These are phyloP conservation scores for Strigamia transsilvanica DNA, from an alignment of 2,888 invertebrate species.

Conservation along the genomic window DNA sequence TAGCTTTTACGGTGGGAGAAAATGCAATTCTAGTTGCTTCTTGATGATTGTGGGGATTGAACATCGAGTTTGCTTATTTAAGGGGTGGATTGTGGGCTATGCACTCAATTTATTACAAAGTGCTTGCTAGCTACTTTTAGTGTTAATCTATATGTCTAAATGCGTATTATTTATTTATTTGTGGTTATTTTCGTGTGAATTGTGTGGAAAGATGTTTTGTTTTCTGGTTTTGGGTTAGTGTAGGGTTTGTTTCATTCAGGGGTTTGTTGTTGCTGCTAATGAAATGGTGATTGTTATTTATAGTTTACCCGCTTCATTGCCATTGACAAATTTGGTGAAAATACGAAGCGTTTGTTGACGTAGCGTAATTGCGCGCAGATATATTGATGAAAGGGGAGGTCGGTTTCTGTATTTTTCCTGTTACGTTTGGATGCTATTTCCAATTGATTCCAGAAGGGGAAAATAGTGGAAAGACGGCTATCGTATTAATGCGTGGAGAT, in stretches of 20 bases:
- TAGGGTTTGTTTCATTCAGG: neutral
- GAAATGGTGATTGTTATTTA: constrained; percentile 33
- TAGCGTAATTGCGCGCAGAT: constrained; percentile 32
- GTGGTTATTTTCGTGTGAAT: too few relatives aligned
- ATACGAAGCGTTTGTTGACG: constrained; percentile 52
- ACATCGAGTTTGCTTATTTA: too few relatives aligned
- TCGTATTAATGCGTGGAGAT: neutral
- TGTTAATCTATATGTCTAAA: too few relatives aligned
- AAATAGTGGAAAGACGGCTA: neutral
- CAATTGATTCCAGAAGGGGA: neutral
- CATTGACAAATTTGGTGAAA: constrained; percentile 56
- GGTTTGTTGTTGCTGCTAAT: constrained; percentile 19
- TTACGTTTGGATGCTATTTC: neutral
- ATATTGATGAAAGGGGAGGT: constrained; percentile 27
- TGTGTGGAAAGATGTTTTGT: too few relatives aligned
- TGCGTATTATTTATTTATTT: too few relatives aligned
- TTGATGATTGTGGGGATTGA: too few relatives aligned
- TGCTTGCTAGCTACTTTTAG: too few relatives aligned
- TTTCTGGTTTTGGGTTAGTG: too few relatives aligned
- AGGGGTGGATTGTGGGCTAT: too few relatives aligned
- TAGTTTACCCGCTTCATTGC: constrained; percentile 53
- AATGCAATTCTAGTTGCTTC: constrained; percentile 6
- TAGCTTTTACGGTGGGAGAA: constrained; percentile 1
- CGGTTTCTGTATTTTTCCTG: neutral
- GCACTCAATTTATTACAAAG: too few relatives aligned